Evolutionary conservation across 2,113 vertebrate species (phyloP).

Genomic region (Australoheros scitulus): DNA sequence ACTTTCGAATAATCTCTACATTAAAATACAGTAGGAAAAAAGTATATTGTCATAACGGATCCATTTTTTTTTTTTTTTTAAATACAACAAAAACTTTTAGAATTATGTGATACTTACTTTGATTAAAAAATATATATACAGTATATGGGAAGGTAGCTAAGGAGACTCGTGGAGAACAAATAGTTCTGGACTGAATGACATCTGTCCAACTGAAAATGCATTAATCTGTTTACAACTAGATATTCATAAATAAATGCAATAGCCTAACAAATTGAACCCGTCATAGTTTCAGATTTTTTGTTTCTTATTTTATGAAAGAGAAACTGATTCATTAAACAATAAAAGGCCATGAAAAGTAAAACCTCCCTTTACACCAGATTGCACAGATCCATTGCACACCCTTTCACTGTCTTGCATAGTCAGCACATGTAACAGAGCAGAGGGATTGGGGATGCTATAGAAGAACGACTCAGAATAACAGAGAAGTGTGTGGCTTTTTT

Average conservation of each 20-base stretch:
- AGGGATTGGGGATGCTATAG: slow-evolving; percentile 2
- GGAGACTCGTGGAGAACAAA: neutral
- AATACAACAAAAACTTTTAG: neutral
- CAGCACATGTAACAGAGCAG: slow-evolving; percentile 34
- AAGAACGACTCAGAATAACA: neutral
- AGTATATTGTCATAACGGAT: neutral
- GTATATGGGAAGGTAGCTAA: neutral
- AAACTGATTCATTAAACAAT: neutral
- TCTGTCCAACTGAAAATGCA: neutral
- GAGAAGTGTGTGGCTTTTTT: neutral
- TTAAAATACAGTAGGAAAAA: neutral
- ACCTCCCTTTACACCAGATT: neutral
- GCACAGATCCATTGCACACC: slow-evolving; percentile 23
- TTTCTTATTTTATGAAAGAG: neutral
- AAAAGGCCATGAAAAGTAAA: neutral
- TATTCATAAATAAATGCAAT: neutral
- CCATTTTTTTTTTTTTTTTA: neutral
- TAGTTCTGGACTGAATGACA: neutral
- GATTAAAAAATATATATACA: neutral
- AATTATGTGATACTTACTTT: neutral
- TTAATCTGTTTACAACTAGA: neutral
- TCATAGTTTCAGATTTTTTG: neutral
- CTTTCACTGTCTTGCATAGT: slow-evolving; percentile 32
- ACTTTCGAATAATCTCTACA: neutral
- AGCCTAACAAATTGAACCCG: neutral